Conservation (phyloP, 2,113 vertebrate species). For the Platycercus adscitus region DNA sequence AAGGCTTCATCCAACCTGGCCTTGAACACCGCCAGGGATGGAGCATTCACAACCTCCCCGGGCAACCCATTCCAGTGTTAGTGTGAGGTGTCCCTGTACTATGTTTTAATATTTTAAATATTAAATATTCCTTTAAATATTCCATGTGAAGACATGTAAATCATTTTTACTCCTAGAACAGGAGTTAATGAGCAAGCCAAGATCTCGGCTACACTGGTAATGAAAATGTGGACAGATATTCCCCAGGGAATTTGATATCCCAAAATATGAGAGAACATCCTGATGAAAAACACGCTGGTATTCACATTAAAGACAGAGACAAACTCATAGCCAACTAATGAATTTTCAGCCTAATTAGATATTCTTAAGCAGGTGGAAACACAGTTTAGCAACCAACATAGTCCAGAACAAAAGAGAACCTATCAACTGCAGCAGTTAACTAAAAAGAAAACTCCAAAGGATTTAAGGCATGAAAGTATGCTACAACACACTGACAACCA, state of each 20-base stretch:
- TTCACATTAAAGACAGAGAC: background rate
- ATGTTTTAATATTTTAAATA: no score
- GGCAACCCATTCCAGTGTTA: no score
- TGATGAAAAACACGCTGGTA: background rate
- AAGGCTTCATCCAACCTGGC: no score
- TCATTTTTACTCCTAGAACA: background rate
- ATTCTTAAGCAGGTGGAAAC: constrained; percentile 15
- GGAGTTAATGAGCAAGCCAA: background rate
- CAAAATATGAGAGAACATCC: background rate
- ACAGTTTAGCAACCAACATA: background rate
- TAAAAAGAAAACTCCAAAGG: background rate
- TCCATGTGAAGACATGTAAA: background rate
- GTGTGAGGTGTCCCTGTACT: background rate
- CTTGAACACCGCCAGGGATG: no score
- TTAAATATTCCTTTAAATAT: background rate
- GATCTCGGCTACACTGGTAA: background rate
- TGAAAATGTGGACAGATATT: background rate
- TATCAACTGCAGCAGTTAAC: background rate
- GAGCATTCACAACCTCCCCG: no score
- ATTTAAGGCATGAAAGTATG: background rate
- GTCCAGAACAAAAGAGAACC: background rate
- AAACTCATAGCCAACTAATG: background rate
- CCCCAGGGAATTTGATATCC: background rate
- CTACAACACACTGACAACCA: background rate
- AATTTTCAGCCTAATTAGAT: background rate